Conservation (phyloP, 2,888 invertebrate genomes). For the Tachina lurida region DNA sequence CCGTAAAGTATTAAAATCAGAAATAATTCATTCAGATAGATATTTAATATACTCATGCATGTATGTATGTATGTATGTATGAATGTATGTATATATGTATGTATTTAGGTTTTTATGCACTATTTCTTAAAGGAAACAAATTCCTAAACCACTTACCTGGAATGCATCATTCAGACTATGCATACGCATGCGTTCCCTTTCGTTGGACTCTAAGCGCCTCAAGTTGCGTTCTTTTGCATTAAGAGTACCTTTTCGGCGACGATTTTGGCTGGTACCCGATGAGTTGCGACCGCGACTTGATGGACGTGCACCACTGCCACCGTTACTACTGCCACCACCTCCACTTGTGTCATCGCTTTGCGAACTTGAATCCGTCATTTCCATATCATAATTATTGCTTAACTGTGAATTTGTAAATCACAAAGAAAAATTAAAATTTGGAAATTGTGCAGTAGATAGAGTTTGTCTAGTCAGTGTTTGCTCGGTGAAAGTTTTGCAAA, state of each 20-base stretch:
- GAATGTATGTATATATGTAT: background rate
- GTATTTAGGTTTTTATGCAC: background rate
- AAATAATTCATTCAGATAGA: background rate
- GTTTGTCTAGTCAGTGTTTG: slow-evolving; percentile 14
- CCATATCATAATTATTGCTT: slow-evolving; percentile 82
- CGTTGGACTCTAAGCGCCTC: slow-evolving; percentile 94
- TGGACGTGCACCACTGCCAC: slow-evolving; percentile 79
- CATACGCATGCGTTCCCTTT: slow-evolving; percentile 95
- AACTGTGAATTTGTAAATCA: slow-evolving; percentile 72
- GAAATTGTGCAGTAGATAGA: background rate
- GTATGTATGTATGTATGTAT: background rate
- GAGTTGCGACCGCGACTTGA: slow-evolving; percentile 79
- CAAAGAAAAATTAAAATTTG: background rate
- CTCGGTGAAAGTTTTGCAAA: too few species aligned
- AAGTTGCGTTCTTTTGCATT: slow-evolving; percentile 93
- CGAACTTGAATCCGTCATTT: slow-evolving; percentile 83
- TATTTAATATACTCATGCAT: background rate
- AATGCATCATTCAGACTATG: slow-evolving; percentile 96
- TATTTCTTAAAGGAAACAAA: background rate
- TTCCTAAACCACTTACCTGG: slow-evolving; percentile 85
- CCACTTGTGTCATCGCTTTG: slow-evolving; percentile 83
- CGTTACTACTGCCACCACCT: slow-evolving; percentile 82
- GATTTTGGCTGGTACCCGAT: slow-evolving; percentile 79
- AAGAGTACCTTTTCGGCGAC: slow-evolving; percentile 89
- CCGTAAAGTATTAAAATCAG: background rate